A percentile compares a stretch with the other conserved stretches of the same genome.
Evolutionary conservation across 2,888 invertebrate species (phyloP).

Genomic region (Parnassius apollo): DNA sequence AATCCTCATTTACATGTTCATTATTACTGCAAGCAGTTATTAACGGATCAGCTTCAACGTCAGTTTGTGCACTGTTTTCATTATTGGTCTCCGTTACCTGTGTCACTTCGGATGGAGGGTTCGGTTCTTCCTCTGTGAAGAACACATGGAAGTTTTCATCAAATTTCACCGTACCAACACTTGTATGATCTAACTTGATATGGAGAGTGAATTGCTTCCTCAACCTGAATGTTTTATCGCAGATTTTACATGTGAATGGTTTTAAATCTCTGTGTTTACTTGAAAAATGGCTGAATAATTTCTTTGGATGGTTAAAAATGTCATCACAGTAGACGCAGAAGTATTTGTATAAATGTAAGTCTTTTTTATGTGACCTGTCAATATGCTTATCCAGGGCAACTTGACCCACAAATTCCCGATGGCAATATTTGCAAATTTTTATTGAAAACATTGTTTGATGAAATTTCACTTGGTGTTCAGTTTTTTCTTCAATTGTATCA

Average conservation of each 20-base stretch:
- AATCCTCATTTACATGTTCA: constrained; percentile 3
- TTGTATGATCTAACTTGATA: constrained; percentile 61
- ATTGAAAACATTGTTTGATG: constrained; percentile 50
- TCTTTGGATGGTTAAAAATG: constrained; percentile 60
- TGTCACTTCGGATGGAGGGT: constrained; percentile 10
- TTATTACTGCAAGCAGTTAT: constrained; percentile 5
- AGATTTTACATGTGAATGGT: constrained; percentile 65
- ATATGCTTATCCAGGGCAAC: constrained; percentile 53
- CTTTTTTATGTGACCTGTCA: constrained; percentile 43
- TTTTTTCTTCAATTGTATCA: constrained; percentile 42
- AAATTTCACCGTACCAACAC: constrained; percentile 63
- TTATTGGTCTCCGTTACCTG: not conserved
- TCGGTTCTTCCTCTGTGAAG: constrained; percentile 52
- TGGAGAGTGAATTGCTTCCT: constrained; percentile 63
- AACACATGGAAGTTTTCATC: constrained; percentile 63
- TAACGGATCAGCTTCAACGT: not conserved
- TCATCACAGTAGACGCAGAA: constrained; percentile 51
- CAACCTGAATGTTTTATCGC: constrained; percentile 50
- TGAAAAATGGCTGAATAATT: constrained; percentile 60
- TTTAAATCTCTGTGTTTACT: constrained; percentile 53
- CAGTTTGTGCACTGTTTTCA: not conserved
- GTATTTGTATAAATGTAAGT: constrained; percentile 61
- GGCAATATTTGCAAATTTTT: constrained; percentile 52
- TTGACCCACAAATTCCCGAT: constrained; percentile 52
- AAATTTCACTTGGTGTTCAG: constrained; percentile 44